Percentiles rank a stretch among this genome's conserved stretches.
These are phyloP conservation scores for Papilio glaucus DNA, from an alignment of 1,140 invertebrate genomes.

Conservation along the genomic window DNA sequence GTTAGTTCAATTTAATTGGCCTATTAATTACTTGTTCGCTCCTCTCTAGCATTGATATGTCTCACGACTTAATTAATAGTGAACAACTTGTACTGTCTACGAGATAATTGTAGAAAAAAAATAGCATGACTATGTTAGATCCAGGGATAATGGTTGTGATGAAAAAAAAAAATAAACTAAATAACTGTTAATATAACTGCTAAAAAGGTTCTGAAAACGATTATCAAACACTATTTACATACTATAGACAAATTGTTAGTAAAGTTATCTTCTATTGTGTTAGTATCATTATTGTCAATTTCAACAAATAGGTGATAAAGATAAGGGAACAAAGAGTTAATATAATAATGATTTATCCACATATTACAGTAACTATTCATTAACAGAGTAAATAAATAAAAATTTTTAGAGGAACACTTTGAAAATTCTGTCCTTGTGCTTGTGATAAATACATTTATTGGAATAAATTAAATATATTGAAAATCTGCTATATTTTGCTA, in stretches of 20 bases:
- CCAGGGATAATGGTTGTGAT: neutral
- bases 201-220: neutral
- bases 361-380: slow-evolving; percentile 1
- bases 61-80: slow-evolving; percentile 11
- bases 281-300: slow-evolving; percentile 5
- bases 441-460: too few species aligned
- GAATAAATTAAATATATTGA: neutral
- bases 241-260: neutral
- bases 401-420: neutral
- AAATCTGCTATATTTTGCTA: neutral
- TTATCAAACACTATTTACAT: neutral
- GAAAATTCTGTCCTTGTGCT: too few species aligned
- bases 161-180: neutral
- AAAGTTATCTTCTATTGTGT: neutral
- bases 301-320: slow-evolving; percentile 15
- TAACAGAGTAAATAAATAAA: neutral
- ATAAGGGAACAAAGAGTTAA: slow-evolving; percentile 2
- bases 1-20: slow-evolving; percentile 40
- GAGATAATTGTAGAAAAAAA: neutral
- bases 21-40: slow-evolving; percentile 32
- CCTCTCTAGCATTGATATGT: slow-evolving; percentile 2
- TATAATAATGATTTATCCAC: neutral
- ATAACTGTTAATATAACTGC: neutral
- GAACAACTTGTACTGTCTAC: slow-evolving; percentile 17
- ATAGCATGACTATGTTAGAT: neutral